Evolutionary conservation across 2,888 invertebrate species (phyloP).

Genomic region (Brenthis hecate): DNA sequence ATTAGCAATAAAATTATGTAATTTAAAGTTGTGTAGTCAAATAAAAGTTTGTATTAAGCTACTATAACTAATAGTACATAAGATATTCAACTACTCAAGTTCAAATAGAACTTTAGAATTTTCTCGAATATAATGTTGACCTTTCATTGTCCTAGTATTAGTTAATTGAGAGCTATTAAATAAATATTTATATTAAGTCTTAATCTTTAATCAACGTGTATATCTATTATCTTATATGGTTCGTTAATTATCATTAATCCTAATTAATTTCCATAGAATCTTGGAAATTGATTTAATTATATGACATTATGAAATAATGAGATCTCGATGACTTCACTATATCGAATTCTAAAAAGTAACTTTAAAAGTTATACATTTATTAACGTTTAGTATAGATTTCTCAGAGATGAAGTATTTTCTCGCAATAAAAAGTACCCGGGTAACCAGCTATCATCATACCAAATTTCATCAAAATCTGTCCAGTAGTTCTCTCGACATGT

Average conservation of each 20-base stretch:
- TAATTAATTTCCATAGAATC: constrained; percentile 14
- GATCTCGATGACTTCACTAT: constrained; percentile 13
- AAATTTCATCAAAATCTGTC: no score
- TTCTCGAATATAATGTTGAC: not conserved
- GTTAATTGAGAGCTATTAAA: constrained; percentile 36
- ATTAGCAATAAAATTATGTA: no score
- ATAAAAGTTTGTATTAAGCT: no score
- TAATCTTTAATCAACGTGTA: constrained; percentile 17
- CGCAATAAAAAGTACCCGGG: no score
- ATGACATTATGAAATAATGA: constrained; percentile 3
- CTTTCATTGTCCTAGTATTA: constrained; percentile 8
- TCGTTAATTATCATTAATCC: not conserved
- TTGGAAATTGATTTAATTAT: constrained; percentile 9
- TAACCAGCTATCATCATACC: no score
- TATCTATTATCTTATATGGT: constrained; percentile 6
- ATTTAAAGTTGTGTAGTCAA: no score
- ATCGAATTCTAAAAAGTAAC: not conserved
- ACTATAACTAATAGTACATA: no score
- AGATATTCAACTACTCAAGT: not conserved
- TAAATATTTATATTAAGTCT: constrained; percentile 29
- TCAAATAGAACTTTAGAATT: not conserved
- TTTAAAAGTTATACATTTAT: not conserved
- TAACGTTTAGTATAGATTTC: no score
- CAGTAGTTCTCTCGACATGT: no score
- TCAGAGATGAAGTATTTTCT: no score